Percentiles rank a stretch among this genome's conserved stretches.
These are phyloP conservation scores for Chiloscyllium punctatum DNA, from an alignment of 2,797 vertebrate species.

Conservation along the genomic window DNA sequence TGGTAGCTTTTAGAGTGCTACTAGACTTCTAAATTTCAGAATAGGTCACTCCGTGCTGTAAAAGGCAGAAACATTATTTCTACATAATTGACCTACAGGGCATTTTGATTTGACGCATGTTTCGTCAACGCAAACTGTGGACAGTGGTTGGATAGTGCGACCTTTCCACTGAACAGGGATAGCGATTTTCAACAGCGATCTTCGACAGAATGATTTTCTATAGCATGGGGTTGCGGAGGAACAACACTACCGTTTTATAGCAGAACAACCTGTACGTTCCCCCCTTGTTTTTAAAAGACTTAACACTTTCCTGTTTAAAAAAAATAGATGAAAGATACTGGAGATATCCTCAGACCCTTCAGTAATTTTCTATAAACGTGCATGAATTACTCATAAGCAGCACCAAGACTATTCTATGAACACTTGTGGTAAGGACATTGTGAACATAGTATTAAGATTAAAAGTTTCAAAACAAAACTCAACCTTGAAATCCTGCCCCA, in stretches of 20 bases:
- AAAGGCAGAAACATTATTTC: not conserved
- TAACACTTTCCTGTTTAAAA: not conserved
- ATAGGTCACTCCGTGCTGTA: too few relatives aligned
- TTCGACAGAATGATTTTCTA: too few relatives aligned
- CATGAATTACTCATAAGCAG: not conserved
- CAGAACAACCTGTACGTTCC: too few relatives aligned
- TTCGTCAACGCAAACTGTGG: too few relatives aligned
- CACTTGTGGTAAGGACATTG: not conserved
- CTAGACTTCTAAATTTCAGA: too few relatives aligned
- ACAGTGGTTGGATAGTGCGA: too few relatives aligned
- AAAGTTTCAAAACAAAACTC: not conserved
- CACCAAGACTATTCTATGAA: not conserved
- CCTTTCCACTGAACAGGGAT: too few relatives aligned
- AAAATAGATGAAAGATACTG: not conserved
- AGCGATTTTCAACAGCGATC: too few relatives aligned
- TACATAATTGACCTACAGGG: not conserved
- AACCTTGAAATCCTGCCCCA: not conserved
- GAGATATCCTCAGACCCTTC: not conserved
- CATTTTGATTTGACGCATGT: too few relatives aligned
- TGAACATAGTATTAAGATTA: not conserved
- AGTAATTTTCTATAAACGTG: not conserved
- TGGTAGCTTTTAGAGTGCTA: too few relatives aligned
- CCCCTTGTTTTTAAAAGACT: not conserved
- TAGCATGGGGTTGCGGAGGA: too few relatives aligned
- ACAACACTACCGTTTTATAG: too few relatives aligned